Percentiles rank a stretch among this genome's conserved stretches.
These are phyloP conservation scores for Conchocele bisecta DNA, from an alignment of 2,888 invertebrate species.

Conservation along the genomic window DNA sequence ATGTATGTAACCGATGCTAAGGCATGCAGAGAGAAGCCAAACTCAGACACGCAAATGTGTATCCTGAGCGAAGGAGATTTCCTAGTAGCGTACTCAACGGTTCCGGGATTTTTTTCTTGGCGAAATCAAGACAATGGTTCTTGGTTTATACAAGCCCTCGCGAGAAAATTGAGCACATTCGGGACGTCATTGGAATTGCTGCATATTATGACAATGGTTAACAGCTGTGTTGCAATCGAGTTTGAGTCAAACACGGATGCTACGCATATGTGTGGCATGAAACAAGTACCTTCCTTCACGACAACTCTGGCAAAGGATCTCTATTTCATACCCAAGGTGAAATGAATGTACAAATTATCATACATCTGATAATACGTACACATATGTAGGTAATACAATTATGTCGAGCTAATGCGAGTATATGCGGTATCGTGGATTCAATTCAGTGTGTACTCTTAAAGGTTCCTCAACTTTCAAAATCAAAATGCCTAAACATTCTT, in stretches of 20 bases:
- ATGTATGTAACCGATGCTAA: too few relatives aligned
- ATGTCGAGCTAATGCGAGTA: too few relatives aligned
- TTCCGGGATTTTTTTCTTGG: conserved; percentile 81
- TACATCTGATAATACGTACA: too few relatives aligned
- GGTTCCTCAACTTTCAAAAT: too few relatives aligned
- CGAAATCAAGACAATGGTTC: conserved; percentile 80
- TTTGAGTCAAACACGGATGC: conserved; percentile 77
- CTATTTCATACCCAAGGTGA: conserved; percentile 65
- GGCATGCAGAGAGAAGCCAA: too few relatives aligned
- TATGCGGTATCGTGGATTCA: too few relatives aligned
- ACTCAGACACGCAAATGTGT: too few relatives aligned
- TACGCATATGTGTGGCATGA: conserved; percentile 68
- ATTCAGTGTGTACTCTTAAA: too few relatives aligned
- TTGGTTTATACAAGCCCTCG: conserved; percentile 81
- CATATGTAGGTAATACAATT: too few relatives aligned
- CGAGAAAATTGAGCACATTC: conserved; percentile 67
- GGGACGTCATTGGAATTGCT: conserved; percentile 68
- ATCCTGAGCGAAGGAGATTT: conserved; percentile 81
- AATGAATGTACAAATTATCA: too few relatives aligned
- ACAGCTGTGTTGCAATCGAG: conserved; percentile 76
- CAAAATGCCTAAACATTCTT: too few relatives aligned
- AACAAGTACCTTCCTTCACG: conserved; percentile 79
- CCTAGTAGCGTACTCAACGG: conserved; percentile 80
- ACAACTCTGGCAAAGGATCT: conserved; percentile 79
- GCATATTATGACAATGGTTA: conserved; percentile 78